A percentile compares a stretch with the other conserved stretches of the same genome.
Conservation (phyloP, 2,797 vertebrate species). For the Australoheros facetus region DNA sequence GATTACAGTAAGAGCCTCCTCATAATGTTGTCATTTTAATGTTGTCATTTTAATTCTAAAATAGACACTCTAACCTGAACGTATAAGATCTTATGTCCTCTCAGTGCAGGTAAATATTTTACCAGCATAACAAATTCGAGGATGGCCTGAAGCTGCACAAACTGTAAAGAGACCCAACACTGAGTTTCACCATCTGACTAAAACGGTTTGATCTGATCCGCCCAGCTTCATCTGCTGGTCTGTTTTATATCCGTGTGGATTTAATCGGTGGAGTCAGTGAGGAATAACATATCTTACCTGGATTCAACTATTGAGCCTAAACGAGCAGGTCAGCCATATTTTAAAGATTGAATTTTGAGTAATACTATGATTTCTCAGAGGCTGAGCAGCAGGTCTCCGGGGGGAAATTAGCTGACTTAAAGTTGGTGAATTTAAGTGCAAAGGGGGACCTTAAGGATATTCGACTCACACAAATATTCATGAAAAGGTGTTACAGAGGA, state of each 20-base stretch:
- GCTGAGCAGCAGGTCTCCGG: neutral
- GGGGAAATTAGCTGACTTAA: neutral
- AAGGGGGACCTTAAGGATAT: neutral
- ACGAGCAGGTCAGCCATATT: conserved; percentile 4
- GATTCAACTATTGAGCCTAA: neutral
- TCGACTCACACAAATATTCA: neutral
- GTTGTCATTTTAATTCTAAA: neutral
- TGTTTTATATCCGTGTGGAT: neutral
- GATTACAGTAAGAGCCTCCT: neutral
- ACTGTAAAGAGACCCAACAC: neutral
- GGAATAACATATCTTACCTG: neutral
- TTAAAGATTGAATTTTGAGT: neutral
- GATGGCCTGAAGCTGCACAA: neutral
- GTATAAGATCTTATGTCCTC: neutral
- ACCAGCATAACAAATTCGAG: neutral
- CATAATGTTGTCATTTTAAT: neutral
- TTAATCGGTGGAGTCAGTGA: conserved; percentile 5
- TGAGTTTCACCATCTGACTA: fast-evolving
- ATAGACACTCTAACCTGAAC: fast-evolving
- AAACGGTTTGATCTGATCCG: neutral
- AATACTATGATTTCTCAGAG: neutral
- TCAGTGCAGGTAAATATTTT: neutral
- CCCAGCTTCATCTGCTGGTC: neutral
- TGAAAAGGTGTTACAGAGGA: neutral
- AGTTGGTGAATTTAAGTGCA: neutral